A percentile compares a stretch with the other conserved stretches of the same genome.
These are phyloP conservation scores for Cephus runcator DNA, from an alignment of 2,888 invertebrate genomes.

Conservation along the genomic window DNA sequence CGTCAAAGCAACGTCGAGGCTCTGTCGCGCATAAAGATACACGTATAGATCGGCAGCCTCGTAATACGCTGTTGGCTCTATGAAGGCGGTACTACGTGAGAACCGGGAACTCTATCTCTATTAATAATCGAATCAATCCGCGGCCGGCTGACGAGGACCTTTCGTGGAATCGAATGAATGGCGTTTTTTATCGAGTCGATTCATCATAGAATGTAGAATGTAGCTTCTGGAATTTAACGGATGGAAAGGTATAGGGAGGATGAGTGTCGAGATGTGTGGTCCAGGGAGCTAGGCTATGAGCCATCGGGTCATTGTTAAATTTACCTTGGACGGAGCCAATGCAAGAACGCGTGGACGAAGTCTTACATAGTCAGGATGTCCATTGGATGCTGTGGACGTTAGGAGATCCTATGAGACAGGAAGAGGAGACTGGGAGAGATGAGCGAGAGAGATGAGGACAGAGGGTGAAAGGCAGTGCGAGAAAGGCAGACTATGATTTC, in stretches of 20 bases:
- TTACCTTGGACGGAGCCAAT: constrained; percentile 16
- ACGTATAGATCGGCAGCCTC: neutral
- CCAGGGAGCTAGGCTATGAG: constrained; percentile 42
- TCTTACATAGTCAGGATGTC: neutral
- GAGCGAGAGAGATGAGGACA: neutral
- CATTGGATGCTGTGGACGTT: neutral
- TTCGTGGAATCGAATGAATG: constrained; percentile 42
- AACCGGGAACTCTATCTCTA: constrained; percentile 9
- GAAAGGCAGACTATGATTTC: constrained; percentile 44
- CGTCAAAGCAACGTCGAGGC: neutral
- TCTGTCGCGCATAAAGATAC: neutral
- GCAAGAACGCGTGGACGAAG: neutral
- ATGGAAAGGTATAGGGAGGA: neutral
- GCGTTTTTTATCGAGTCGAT: constrained; percentile 39
- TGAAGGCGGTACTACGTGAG: neutral
- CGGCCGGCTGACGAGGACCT: constrained; percentile 1
- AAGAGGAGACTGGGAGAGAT: neutral
- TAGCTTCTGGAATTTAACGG: constrained; percentile 60
- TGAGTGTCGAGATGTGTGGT: constrained; percentile 58
- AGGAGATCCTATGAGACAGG: neutral
- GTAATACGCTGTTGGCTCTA: neutral
- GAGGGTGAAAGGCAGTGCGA: constrained; percentile 25
- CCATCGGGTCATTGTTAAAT: constrained; percentile 39
- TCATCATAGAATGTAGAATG: constrained; percentile 64
- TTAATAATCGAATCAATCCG: constrained; percentile 23